Conservation (phyloP, 2,113 vertebrate genomes). For the Phalacrocorax carbo region DNA sequence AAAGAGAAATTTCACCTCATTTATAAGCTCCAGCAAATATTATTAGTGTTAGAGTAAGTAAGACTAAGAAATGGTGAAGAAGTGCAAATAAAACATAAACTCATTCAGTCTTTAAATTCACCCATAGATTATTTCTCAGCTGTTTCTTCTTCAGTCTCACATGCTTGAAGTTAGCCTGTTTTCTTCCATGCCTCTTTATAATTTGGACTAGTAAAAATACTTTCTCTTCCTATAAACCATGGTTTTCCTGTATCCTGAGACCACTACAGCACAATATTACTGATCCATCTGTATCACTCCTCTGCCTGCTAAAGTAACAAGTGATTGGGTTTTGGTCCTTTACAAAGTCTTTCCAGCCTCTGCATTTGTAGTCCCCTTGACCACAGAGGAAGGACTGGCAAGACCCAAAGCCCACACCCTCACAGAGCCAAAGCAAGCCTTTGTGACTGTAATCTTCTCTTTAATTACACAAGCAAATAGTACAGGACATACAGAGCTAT, state of each 20-base stretch:
- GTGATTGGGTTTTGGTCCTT: background rate
- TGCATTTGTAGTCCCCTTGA: background rate
- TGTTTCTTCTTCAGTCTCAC: background rate
- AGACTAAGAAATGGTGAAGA: background rate
- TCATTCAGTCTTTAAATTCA: background rate
- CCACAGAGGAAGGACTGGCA: background rate
- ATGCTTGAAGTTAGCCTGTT: background rate
- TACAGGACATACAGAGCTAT: background rate
- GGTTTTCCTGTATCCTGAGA: background rate
- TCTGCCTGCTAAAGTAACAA: background rate
- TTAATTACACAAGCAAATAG: background rate
- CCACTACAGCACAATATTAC: background rate
- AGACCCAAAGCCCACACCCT: background rate
- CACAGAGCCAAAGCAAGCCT: background rate
- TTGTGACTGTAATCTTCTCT: background rate
- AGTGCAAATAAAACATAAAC: background rate
- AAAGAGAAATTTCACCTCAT: background rate
- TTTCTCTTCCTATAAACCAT: background rate
- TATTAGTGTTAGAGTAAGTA: background rate
- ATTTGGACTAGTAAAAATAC: background rate
- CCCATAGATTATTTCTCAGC: background rate
- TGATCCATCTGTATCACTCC: background rate
- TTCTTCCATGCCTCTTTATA: background rate
- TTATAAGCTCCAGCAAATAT: background rate
- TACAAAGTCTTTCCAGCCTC: background rate